phyloP scores from a whole-genome alignment of 2,888 invertebrate genomes.

The Dysmachus trigonus region DNA sequence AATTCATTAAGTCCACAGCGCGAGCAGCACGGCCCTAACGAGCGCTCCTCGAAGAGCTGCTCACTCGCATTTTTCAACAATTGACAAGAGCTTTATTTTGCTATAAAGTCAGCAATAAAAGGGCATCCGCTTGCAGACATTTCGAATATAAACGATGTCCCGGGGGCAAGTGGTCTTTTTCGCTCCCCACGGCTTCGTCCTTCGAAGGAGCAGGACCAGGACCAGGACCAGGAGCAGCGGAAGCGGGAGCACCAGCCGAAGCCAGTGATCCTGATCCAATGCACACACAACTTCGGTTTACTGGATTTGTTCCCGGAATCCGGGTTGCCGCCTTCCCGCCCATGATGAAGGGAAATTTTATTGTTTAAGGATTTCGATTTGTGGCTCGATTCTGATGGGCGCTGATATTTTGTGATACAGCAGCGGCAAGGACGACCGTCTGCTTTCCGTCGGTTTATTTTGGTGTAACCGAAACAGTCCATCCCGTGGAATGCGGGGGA shows the following conservation, averaged over 20 bases:
- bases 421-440: not conserved
- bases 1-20: slow-evolving; percentile 26
- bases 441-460: not conserved
- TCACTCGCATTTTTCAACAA: slow-evolving; percentile 36
- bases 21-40: not conserved
- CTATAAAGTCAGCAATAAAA: slow-evolving; percentile 40
- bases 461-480: slow-evolving; percentile 9
- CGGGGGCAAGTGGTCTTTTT: slow-evolving; percentile 12
- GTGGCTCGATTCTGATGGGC: slow-evolving; percentile 30
- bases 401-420: slow-evolving; percentile 3
- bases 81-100: slow-evolving; percentile 36
- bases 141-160: slow-evolving; percentile 32
- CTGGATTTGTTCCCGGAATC: slow-evolving; percentile 1
- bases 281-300: slow-evolving; percentile 16
- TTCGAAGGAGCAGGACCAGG: not conserved
- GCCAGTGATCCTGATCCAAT: too few species aligned
- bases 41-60: slow-evolving; percentile 21
- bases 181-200: not conserved
- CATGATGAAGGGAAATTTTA: slow-evolving; percentile 36
- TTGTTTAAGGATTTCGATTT: slow-evolving; percentile 48
- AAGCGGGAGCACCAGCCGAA: not conserved
- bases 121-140: slow-evolving; percentile 34
- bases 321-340: not conserved
- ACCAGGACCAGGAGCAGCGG: not conserved
- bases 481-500: slow-evolving; percentile 18